A percentile compares a stretch with the other conserved stretches of the same genome.
Evolutionary conservation across 2,113 vertebrate genomes (phyloP).

Genomic region (Psephotus haematonotus): DNA sequence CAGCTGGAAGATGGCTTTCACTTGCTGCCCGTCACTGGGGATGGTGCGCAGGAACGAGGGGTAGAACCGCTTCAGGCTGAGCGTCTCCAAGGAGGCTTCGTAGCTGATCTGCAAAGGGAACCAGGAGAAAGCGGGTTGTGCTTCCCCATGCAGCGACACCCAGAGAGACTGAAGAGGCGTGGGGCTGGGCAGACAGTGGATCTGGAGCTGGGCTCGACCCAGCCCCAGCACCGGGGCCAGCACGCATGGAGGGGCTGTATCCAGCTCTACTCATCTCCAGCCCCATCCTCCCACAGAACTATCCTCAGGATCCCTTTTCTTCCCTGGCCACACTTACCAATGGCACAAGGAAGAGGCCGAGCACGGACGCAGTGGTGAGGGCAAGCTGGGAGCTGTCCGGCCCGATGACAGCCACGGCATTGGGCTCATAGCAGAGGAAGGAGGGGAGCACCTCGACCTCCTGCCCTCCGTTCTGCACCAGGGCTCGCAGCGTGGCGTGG

Average conservation of each 20-base stretch:
- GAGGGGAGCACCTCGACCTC: not conserved
- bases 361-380: constrained; percentile 65
- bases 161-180: not conserved
- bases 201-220: fast-evolving
- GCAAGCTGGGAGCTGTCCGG: constrained; percentile 63
- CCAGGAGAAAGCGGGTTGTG: not conserved
- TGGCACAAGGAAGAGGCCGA: constrained; percentile 77
- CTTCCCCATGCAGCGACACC: not conserved
- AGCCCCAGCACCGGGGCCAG: not conserved
- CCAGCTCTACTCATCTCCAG: not conserved
- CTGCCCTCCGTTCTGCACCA: not conserved
- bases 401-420: constrained; percentile 72
- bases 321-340: constrained; percentile 56
- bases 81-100: constrained; percentile 59
- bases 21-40: constrained; percentile 74
- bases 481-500: constrained; percentile 56
- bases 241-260: fast-evolving
- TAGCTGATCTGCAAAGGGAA: constrained; percentile 79
- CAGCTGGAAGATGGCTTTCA: constrained; percentile 75
- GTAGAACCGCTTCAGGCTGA: constrained; percentile 74
- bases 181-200: too few relatives aligned
- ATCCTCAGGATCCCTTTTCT: too few relatives aligned
- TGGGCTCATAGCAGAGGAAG: constrained; percentile 33
- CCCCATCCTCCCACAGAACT: not conserved
- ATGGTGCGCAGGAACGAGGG: constrained; percentile 84